A percentile compares a stretch with the other conserved stretches of the same genome.
phyloP scores from a whole-genome alignment of 2,888 invertebrate species.

The Caenorhabditis becei region DNA sequence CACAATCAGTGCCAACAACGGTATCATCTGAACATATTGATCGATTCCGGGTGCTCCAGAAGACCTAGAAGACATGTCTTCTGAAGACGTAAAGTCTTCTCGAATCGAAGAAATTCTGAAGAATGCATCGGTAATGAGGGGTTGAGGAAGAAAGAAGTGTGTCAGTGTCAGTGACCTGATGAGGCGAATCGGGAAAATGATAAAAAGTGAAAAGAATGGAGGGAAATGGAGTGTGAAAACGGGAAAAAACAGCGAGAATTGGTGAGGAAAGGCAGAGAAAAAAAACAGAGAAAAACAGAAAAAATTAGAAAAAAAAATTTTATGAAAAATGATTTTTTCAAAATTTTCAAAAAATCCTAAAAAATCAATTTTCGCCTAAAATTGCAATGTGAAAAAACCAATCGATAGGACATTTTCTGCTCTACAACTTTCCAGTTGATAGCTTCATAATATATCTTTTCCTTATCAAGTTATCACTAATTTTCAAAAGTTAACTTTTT shows the following conservation, averaged over 20 bases:
- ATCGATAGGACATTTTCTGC: neutral
- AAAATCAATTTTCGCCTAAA: too few relatives aligned
- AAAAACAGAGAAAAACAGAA: neutral
- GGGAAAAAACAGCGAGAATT: conserved; percentile 10
- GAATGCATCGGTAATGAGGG: conserved; percentile 25
- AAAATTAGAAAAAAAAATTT: neutral
- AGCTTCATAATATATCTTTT: neutral
- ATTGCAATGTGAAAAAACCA: too few relatives aligned
- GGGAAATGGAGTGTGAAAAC: conserved; percentile 20
- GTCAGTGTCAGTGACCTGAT: conserved; percentile 43
- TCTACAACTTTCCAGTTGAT: neutral
- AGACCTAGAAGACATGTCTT: conserved; percentile 48
- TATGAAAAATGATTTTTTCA: too few relatives aligned
- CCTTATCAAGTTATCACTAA: conserved; percentile 5
- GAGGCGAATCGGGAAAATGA: conserved; percentile 26
- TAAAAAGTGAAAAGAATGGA: conserved; percentile 15
- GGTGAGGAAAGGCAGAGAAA: neutral
- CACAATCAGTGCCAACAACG: conserved; percentile 60
- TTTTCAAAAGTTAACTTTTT: too few relatives aligned
- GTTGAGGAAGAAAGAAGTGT: conserved; percentile 19
- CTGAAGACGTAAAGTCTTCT: conserved; percentile 56
- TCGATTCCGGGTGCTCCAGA: conserved; percentile 37
- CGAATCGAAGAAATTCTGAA: neutral
- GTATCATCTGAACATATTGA: conserved; percentile 62
- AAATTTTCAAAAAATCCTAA: neutral